Conservation (phyloP, 2,797 vertebrate species). For the Chanos chanos region DNA sequence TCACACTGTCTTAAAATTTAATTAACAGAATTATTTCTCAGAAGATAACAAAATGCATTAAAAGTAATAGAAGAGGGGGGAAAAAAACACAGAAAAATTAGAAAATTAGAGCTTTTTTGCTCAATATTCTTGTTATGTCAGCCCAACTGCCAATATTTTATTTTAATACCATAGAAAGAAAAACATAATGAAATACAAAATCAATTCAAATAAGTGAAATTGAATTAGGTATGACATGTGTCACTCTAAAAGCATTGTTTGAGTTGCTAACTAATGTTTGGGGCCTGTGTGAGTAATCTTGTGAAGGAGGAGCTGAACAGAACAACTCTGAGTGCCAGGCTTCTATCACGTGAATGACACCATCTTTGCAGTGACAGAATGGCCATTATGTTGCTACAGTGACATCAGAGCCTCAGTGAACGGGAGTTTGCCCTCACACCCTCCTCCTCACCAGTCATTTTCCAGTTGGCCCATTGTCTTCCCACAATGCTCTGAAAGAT, state of each 20-base stretch:
- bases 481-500: constrained; percentile 39
- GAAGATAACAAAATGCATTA: too few relatives aligned
- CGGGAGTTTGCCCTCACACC: constrained; percentile 27
- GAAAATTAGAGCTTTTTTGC: too few relatives aligned
- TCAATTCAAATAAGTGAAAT: too few relatives aligned
- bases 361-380: constrained; percentile 64
- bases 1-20: too few relatives aligned
- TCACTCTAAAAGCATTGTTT: constrained; percentile 19
- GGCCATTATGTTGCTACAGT: constrained; percentile 63
- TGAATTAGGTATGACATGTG: background rate
- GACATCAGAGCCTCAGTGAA: constrained; percentile 61
- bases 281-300: constrained; percentile 18
- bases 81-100: too few relatives aligned
- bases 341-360: constrained; percentile 62
- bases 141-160: too few relatives aligned
- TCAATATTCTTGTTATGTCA: too few relatives aligned
- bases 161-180: too few relatives aligned
- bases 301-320: constrained; percentile 5
- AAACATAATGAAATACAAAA: background rate
- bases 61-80: too few relatives aligned
- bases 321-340: constrained; percentile 32
- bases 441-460: constrained; percentile 35
- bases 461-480: constrained; percentile 37
- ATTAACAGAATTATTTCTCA: too few relatives aligned
- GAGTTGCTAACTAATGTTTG: background rate